Base-by-base conservation (phyloP, 2,113 vertebrate genomes). In the Saguinus midas region DNA sequence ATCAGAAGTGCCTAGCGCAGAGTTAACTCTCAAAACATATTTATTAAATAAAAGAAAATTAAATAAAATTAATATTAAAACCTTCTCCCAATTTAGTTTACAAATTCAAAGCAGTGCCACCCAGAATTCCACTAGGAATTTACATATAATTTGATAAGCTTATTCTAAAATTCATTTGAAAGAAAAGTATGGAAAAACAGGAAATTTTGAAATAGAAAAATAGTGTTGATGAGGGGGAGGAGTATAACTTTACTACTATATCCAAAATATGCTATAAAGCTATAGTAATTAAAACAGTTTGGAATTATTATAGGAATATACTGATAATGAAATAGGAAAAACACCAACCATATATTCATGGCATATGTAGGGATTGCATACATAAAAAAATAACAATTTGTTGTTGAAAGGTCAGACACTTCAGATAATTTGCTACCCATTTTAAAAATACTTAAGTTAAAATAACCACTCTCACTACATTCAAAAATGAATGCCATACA, bases 391-490 rank as follows among this genome's bases (percentile, higher is more conserved):
- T 76, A 18, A 0, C 25, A 61, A 48, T 79, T n/a, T 83, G 8
- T 78, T 93, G 35, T 2, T 91, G 48, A 93, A 95, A 79, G 6
- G 23, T 61, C 68, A 4, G 35, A 43, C 17, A 23, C 57, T 68
- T 84, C 23, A 75, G 27, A 23, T 75, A 58, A 83, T 79, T 89
- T 25, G 37, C 27, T 89, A 64, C 2, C 29, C 64, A 70, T 84
- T 91, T 96, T 64, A 35, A 85, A 97, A 83, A 64, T 72, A 85
- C 73, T 48, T 72, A 25, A 88, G 8, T 93, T 73, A 87, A 95
- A 97, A 89, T 73, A 95, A 73, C n/a, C 27, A 78, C 20, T 90
- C 32, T 9, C 17, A 85, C 37, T 12, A 58, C 9, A 43, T 12
- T 72, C 7, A 80, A 82, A 96, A 93, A 81, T 90, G 92, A 95